Evolutionary conservation across 2,113 vertebrate species (phyloP).

Genomic region (Gavialis gangeticus): DNA sequence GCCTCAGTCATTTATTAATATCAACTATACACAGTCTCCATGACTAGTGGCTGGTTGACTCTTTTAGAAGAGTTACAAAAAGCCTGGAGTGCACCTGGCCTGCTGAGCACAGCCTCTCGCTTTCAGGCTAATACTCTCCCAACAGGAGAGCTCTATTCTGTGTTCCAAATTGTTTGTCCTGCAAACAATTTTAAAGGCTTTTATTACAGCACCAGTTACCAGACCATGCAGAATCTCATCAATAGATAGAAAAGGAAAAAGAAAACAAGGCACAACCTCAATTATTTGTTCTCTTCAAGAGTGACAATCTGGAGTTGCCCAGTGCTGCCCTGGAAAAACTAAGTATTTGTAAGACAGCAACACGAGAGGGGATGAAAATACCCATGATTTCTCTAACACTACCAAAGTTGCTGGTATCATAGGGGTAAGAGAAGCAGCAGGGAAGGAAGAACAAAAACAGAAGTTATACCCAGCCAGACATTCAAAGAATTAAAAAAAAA

Average conservation of each 20-base stretch:
- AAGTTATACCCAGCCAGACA: conserved; percentile 3
- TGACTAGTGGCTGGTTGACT: conserved; percentile 74
- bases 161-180: conserved; percentile 49
- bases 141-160: conserved; percentile 36
- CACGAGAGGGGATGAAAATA: conserved; percentile 48
- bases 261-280: conserved; percentile 63
- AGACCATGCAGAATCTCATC: conserved; percentile 60
- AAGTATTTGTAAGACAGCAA: neutral
- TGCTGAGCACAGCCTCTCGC: conserved; percentile 42
- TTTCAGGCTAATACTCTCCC: conserved; percentile 32
- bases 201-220: conserved; percentile 59
- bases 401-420: conserved; percentile 49
- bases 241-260: conserved; percentile 48
- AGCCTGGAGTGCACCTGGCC: conserved; percentile 72
- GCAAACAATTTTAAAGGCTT: conserved; percentile 64
- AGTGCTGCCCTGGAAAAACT: conserved; percentile 51
- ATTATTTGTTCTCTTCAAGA: conserved; percentile 71
- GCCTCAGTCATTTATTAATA: conserved; percentile 79
- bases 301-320: conserved; percentile 49
- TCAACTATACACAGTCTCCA: conserved; percentile 74
- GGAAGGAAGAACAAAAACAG: conserved; percentile 35
- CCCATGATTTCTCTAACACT: conserved; percentile 17
- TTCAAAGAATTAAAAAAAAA: conserved; percentile 38
- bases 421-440: conserved; percentile 46
- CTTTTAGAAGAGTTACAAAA: conserved; percentile 72